Evolutionary conservation across 2,113 vertebrate genomes (phyloP).

Genomic region (Rhinopomastus cyanomelas): DNA sequence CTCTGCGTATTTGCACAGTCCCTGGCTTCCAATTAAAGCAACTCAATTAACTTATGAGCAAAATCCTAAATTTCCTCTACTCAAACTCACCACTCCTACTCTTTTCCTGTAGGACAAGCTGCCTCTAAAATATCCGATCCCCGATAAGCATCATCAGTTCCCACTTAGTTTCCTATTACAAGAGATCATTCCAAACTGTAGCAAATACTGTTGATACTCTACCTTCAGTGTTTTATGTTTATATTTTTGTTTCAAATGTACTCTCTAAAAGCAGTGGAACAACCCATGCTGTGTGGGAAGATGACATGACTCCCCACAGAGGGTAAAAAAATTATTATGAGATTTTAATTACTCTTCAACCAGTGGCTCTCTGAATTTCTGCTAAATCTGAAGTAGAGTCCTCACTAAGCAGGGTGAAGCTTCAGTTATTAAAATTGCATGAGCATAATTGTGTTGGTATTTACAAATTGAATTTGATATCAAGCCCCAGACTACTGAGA

Average conservation of each 20-base stretch:
- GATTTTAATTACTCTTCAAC: background rate
- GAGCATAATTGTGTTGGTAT: background rate
- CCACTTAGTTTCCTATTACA: background rate
- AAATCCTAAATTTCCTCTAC: background rate
- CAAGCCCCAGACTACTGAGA: too few species aligned
- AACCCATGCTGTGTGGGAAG: background rate
- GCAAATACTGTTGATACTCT: background rate
- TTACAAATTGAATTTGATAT: too few species aligned
- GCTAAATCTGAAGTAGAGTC: background rate
- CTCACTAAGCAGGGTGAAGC: background rate
- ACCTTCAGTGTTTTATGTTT: background rate
- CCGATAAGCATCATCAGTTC: background rate
- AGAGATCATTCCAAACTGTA: background rate
- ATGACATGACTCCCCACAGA: background rate
- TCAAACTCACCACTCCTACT: background rate
- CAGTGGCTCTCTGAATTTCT: background rate
- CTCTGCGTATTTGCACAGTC: background rate
- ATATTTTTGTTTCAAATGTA: background rate
- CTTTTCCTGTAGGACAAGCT: background rate
- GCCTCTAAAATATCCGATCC: background rate
- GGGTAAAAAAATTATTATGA: background rate
- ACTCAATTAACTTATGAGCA: background rate
- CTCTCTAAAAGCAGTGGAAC: background rate
- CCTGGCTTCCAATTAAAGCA: background rate
- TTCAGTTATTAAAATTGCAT: background rate